Percentiles rank a stretch among this genome's conserved stretches.
phyloP scores from a whole-genome alignment of 2,113 vertebrate genomes.

The Recurvirostra avosetta region DNA sequence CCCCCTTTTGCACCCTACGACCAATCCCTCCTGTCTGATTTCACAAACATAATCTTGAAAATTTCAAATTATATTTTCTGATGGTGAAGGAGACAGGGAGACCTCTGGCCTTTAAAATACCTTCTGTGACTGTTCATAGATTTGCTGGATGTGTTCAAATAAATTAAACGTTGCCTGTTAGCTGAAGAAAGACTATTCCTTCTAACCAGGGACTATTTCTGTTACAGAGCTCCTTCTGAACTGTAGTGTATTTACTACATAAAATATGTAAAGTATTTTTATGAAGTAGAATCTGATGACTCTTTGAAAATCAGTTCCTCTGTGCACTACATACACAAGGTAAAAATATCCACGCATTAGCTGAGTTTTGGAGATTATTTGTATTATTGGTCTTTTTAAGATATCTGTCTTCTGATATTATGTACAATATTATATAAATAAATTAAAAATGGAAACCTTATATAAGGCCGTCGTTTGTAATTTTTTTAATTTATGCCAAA shows the following conservation, averaged over 20 bases:
- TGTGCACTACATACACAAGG: neutral
- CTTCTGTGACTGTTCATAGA: neutral
- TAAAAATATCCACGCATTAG: neutral
- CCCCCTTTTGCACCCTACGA: neutral
- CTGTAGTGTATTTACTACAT: neutral
- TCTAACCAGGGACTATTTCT: neutral
- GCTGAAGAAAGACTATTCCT: neutral
- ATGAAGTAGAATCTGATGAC: neutral
- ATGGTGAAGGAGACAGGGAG: neutral
- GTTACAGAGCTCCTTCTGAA: neutral
- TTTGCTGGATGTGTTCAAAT: neutral
- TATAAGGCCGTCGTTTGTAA: neutral
- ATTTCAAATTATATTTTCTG: neutral
- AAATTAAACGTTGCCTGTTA: neutral
- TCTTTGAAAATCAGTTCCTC: neutral
- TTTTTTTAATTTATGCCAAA: neutral
- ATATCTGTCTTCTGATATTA: neutral
- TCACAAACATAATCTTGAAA: neutral
- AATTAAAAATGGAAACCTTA: neutral
- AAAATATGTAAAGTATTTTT: neutral
- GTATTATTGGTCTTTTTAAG: neutral
- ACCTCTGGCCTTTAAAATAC: neutral
- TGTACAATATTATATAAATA: neutral
- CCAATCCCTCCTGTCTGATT: neutral
- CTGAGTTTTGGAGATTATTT: neutral